A percentile compares a stretch with the other conserved stretches of the same genome.
Evolutionary conservation across 1,140 invertebrate species (phyloP).

Genomic region (Eumaeus atala): DNA sequence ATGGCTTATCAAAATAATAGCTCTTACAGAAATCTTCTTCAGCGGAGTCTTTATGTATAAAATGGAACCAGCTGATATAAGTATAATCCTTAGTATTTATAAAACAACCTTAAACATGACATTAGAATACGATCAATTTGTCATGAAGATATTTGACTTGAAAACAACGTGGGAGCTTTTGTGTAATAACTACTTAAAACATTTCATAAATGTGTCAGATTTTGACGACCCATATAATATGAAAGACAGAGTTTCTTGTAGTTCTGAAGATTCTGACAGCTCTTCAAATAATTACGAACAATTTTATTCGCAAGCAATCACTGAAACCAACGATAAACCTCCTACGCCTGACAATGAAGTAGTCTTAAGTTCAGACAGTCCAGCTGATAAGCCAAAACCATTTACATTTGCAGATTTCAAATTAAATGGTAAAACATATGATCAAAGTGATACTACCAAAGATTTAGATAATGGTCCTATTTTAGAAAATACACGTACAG

Average conservation of each 20-base stretch:
- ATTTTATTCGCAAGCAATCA: conserved; percentile 50
- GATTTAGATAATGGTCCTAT: background rate
- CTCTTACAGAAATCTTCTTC: conserved; percentile 86
- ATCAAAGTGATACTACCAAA: conserved; percentile 2
- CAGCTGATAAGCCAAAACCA: conserved; percentile 52
- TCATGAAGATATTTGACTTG: conserved; percentile 75
- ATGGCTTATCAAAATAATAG: conserved; percentile 92
- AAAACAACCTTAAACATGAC: conserved; percentile 69
- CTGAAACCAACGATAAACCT: conserved; percentile 29
- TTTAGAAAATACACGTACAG: conserved; percentile 2
- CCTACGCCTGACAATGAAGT: conserved; percentile 31
- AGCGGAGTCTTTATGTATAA: conserved; percentile 77
- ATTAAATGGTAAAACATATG: conserved; percentile 18
- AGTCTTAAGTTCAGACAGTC: background rate
- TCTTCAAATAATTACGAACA: conserved; percentile 70
- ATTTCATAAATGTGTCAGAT: conserved; percentile 55
- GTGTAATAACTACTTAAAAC: conserved; percentile 71
- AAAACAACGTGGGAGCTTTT: conserved; percentile 76
- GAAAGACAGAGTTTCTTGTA: conserved; percentile 61
- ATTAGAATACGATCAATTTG: conserved; percentile 75
- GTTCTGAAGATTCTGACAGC: conserved; percentile 62
- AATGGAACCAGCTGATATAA: conserved; percentile 78
- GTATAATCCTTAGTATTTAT: conserved; percentile 78
- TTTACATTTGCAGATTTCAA: conserved; percentile 72
- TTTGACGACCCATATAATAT: conserved; percentile 54